These are phyloP conservation scores for Glyphotaelius pellucidus DNA, from an alignment of 2,888 invertebrate species.

Conservation along the genomic window DNA sequence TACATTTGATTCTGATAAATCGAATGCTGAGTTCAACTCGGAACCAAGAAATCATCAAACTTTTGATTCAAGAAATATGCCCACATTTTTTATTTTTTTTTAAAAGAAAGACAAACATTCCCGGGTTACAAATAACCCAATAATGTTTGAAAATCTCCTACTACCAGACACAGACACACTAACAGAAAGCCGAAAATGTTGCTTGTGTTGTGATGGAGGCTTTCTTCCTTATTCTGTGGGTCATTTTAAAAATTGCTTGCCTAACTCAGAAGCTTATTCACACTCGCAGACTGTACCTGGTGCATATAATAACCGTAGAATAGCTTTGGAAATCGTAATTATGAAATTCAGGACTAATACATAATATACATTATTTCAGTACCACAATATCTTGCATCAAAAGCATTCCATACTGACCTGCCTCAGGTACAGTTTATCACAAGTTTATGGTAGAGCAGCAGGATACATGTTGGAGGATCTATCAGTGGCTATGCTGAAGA, in stretches of 20 bases:
- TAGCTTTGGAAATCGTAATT: not conserved
- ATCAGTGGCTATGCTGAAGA: conserved; percentile 84
- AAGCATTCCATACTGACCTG: conserved; percentile 84
- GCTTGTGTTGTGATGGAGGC: too few species aligned
- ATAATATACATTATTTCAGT: conserved; percentile 71
- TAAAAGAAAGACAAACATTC: too few species aligned
- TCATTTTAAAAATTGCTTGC: not conserved
- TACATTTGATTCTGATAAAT: not conserved
- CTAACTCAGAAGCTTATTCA: not conserved
- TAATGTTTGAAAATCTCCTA: too few species aligned
- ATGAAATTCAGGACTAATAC: not conserved
- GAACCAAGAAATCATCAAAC: too few species aligned
- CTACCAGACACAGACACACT: too few species aligned
- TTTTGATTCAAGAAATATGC: too few species aligned
- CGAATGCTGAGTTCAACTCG: too few species aligned
- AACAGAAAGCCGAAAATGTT: too few species aligned
- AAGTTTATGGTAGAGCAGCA: conserved; percentile 87
- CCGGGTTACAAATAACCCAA: too few species aligned
- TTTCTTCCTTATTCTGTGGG: too few species aligned
- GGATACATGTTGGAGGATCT: conserved; percentile 85
- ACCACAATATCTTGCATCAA: conserved; percentile 85
- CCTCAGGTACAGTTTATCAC: conserved; percentile 83
- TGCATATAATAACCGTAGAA: not conserved
- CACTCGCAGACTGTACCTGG: not conserved
- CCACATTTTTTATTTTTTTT: too few species aligned